phyloP scores from a whole-genome alignment of 2,113 vertebrate species.

The Choloepus hoffmanni region DNA sequence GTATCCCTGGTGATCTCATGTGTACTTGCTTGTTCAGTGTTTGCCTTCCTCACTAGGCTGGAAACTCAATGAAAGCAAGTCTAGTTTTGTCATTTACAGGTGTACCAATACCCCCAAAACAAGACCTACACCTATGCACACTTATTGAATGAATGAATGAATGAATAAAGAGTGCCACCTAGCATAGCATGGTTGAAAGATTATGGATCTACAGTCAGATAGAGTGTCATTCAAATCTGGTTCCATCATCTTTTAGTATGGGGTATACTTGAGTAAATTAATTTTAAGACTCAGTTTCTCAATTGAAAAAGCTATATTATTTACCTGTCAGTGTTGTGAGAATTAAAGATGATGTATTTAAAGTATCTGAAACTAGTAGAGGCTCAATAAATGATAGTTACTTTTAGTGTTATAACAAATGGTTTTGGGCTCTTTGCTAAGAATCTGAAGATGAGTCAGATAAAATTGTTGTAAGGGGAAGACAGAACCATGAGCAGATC shows the following conservation, averaged over 20 bases:
- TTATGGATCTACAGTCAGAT: neutral
- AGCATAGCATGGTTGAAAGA: neutral
- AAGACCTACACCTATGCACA: neutral
- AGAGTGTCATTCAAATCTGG: neutral
- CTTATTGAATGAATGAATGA: neutral
- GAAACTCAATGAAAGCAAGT: neutral
- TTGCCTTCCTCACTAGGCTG: neutral
- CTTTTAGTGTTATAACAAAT: neutral
- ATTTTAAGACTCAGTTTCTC: slow-evolving; percentile 37
- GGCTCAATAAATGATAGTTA: neutral
- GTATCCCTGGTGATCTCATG: neutral
- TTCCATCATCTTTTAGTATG: neutral
- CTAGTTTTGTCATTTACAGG: neutral
- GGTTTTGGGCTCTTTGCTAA: neutral
- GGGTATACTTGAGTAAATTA: neutral
- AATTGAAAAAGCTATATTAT: neutral
- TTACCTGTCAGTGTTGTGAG: neutral
- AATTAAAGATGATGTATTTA: neutral
- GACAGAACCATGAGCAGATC: neutral
- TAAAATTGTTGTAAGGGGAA: neutral
- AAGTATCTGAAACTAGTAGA: neutral
- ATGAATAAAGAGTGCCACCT: neutral
- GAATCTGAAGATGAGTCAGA: neutral
- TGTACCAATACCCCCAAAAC: neutral
- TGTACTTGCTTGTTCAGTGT: neutral